These are phyloP conservation scores for Sarcophilus harrisii DNA, from an alignment of 2,797 vertebrate species.

Conservation along the genomic window DNA sequence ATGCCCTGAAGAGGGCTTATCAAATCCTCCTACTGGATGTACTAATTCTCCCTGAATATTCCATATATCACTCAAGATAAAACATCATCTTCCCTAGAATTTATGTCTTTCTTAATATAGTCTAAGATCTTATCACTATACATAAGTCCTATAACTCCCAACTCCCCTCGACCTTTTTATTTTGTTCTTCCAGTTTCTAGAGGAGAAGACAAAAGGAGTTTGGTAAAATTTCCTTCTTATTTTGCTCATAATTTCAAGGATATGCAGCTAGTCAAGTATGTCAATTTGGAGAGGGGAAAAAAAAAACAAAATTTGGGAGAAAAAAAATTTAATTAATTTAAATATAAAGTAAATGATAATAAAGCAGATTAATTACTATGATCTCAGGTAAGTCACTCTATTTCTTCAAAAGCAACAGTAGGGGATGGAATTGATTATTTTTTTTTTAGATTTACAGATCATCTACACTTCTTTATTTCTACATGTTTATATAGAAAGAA, in stretches of 20 bases:
- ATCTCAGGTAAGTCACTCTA: not conserved
- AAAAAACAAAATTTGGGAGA: not conserved
- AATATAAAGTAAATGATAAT: not conserved
- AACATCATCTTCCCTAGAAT: not conserved
- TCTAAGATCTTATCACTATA: not conserved
- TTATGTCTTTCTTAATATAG: not conserved
- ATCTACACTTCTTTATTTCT: not conserved
- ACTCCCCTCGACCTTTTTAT: not conserved
- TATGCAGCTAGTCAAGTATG: not conserved
- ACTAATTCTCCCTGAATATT: not conserved
- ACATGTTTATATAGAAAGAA: not conserved
- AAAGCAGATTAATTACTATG: not conserved
- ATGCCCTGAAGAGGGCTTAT: not conserved
- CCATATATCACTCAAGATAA: not conserved
- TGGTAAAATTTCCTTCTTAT: not conserved
- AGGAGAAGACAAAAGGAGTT: not conserved
- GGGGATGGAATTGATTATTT: not conserved
- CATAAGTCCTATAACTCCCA: not conserved
- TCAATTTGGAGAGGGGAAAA: rapidly evolving
- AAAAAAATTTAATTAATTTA: not conserved
- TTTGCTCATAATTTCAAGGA: not conserved
- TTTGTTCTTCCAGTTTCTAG: not conserved
- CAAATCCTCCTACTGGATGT: not conserved
- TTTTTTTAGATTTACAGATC: not conserved
- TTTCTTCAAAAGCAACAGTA: not conserved